Conservation (phyloP, 2,797 vertebrate genomes). For the Vireo griseus region DNA sequence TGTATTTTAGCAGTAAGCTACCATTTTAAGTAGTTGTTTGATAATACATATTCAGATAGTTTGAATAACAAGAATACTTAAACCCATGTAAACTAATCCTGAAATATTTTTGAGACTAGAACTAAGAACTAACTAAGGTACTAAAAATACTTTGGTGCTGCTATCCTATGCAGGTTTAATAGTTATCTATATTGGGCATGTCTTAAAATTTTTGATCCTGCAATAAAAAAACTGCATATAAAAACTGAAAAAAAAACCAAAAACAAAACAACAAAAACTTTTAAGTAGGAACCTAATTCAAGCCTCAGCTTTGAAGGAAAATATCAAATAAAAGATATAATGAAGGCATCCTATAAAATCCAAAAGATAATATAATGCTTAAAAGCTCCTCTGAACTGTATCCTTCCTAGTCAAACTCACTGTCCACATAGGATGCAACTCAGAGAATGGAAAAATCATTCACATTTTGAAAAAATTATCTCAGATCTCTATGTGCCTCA, state of each 20-base stretch:
- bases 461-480: background rate
- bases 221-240: background rate
- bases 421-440: background rate
- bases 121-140: background rate
- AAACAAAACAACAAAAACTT: background rate
- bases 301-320: background rate
- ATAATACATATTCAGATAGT: background rate
- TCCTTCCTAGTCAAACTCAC: background rate
- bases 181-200: background rate
- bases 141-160: background rate
- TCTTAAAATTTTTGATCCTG: background rate
- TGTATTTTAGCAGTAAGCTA: background rate
- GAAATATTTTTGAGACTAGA: background rate
- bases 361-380: background rate
- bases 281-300: background rate
- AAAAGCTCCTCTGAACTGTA: background rate
- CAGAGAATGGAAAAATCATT: background rate
- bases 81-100: background rate
- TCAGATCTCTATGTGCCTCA: background rate
- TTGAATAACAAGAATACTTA: background rate
- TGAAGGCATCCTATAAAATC: background rate
- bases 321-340: background rate
- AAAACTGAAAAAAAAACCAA: background rate
- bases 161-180: background rate
- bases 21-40: background rate